Evolutionary conservation across 2,888 invertebrate species (phyloP).

Genomic region (Troides helena): DNA sequence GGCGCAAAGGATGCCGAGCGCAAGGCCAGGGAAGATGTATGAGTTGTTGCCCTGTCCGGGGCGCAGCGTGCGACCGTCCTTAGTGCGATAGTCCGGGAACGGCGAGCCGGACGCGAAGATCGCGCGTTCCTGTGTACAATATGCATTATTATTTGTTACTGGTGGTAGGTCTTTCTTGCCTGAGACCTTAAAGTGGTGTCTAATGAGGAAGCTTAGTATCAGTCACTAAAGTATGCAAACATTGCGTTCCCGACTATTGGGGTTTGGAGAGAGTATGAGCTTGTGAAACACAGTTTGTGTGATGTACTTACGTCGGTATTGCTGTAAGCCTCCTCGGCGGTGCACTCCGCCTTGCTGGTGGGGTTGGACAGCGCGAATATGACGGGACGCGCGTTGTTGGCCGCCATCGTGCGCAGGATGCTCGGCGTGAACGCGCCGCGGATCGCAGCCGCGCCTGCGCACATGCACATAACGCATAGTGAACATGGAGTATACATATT

Average conservation of each 20-base stretch:
- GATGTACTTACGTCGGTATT: slow-evolving; percentile 83
- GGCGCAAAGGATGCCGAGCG: slow-evolving; percentile 93
- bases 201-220: too few relatives aligned
- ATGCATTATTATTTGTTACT: too few relatives aligned
- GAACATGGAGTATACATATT: background rate
- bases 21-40: slow-evolving; percentile 98
- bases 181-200: too few relatives aligned
- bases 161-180: too few relatives aligned
- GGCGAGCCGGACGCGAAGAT: slow-evolving; percentile 99
- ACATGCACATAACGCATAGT: background rate
- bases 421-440: slow-evolving; percentile 95
- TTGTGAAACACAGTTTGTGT: too few relatives aligned
- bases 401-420: slow-evolving; percentile 92
- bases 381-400: slow-evolving; percentile 90
- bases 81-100: slow-evolving; percentile 90
- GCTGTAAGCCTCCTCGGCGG: slow-evolving; percentile 97
- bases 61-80: slow-evolving; percentile 87
- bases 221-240: too few relatives aligned
- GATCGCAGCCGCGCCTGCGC: slow-evolving; percentile 92
- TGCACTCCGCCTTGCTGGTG: slow-evolving; percentile 98
- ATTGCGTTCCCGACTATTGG: too few relatives aligned
- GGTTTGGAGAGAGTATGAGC: too few relatives aligned
- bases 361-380: slow-evolving; percentile 99
- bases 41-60: slow-evolving; percentile 99
- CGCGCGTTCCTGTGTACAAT: slow-evolving; percentile 85